Percentiles rank a stretch among this genome's conserved stretches.
Conservation (phyloP, 2,113 vertebrate genomes). For the Camelus bactrianus region DNA sequence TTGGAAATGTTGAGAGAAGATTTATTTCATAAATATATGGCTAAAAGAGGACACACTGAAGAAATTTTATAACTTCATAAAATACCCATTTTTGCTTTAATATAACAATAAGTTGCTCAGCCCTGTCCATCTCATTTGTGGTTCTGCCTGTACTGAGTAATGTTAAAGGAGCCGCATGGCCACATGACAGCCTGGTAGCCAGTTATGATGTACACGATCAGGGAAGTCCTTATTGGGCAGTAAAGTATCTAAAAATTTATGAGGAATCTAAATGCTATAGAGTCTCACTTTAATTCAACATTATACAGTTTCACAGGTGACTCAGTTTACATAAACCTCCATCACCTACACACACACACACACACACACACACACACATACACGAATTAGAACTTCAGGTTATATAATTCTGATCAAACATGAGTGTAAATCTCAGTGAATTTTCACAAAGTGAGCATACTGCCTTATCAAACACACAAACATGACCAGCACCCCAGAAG, state of each 20-base stretch:
- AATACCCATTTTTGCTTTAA: slow-evolving; percentile 50
- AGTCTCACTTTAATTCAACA: neutral
- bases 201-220: neutral
- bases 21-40: slow-evolving; percentile 58
- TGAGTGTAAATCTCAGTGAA: neutral
- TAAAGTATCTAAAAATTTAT: neutral
- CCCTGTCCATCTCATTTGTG: neutral
- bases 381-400: neutral
- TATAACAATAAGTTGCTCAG: neutral
- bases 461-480: neutral
- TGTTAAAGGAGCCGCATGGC: neutral
- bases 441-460: neutral
- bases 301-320: neutral
- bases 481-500: neutral
- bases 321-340: neutral
- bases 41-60: slow-evolving; percentile 31
- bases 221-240: neutral
- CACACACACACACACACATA: no score
- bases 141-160: neutral
- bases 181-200: neutral
- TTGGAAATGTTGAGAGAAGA: slow-evolving; percentile 65
- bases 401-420: neutral
- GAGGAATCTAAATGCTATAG: neutral
- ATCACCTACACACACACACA: neutral
- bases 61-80: slow-evolving; percentile 62